Base-by-base conservation (phyloP, 1,140 invertebrate species). In the Cephus cinctus region DNA sequence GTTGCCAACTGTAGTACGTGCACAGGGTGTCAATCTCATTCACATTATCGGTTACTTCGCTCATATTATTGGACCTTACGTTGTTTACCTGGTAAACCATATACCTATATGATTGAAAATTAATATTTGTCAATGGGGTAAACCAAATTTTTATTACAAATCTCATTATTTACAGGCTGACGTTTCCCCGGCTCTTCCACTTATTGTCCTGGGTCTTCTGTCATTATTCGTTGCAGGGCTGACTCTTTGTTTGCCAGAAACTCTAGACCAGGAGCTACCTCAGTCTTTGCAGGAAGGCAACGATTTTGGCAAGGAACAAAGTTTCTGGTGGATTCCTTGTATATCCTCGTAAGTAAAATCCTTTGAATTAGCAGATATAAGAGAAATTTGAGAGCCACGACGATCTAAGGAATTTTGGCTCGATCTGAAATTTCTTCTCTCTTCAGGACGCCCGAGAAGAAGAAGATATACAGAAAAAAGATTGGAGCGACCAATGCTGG, bases 251-350 rank as follows among this genome's bases (percentile, higher is more conserved):
- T 73, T 94, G 9, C 90, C 91, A 1, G 92, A 94, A 77, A 94
- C 92, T 0, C 75, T 91, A 55, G 82, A 89, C 54, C 84, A 89
- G 36, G 89, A 91, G 46, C 77, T 93, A 48, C 90, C 91, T 0
- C 87, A 91, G 64, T 88, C 89, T 0, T 67, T 94, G 1, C 81
- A 84, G 49, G 90, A 94, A 69, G 91, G 89, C 5, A 91, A 94
- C 73, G 80, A 86, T 48, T 94, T 93, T 62, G 90, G 90, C 14
- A 83, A 76, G 39, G 81, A 88, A 30, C 89, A 92, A 61, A 83
- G 78, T 59, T 88, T 90, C 60, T 89, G 86, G 81, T 87, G 90
- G 65, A 81, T 85, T 27, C 90, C 89, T 6, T 90, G 88, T 59
- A 78, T 83, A 58, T 78, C 79, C 40, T 79, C 76, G 83, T 84